These are phyloP conservation scores for Whitmania pigra DNA, from an alignment of 1,140 invertebrate genomes.

Conservation along the genomic window DNA sequence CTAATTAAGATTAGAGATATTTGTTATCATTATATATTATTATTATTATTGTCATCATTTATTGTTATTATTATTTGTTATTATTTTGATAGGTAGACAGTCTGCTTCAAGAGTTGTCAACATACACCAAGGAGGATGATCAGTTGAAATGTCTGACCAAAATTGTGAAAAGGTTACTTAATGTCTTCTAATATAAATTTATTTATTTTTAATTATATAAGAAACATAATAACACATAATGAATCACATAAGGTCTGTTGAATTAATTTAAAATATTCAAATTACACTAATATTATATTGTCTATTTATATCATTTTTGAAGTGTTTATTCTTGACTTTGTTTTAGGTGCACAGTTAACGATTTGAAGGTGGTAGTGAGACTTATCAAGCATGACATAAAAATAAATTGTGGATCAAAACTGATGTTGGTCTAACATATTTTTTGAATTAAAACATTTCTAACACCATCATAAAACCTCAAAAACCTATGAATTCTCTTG, in stretches of 20 bases:
- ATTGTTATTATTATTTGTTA: background rate
- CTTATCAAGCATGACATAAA: slow-evolving; percentile 78
- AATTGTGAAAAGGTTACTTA: slow-evolving; percentile 51
- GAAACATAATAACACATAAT: background rate
- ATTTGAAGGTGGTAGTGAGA: slow-evolving; percentile 71
- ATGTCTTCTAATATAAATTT: background rate
- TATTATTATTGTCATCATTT: slow-evolving; percentile 4
- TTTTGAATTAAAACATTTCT: slow-evolving; percentile 3
- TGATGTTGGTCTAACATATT: slow-evolving; percentile 52
- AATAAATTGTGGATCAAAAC: slow-evolving; percentile 81
- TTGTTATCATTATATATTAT: no score
- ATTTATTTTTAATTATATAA: background rate
- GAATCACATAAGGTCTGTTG: no score
- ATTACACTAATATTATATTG: background rate
- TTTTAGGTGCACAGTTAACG: slow-evolving; percentile 62
- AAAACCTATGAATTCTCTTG: no score
- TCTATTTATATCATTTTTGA: background rate
- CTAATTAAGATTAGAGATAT: background rate
- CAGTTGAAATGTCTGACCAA: slow-evolving; percentile 62
- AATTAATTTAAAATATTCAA: no score
- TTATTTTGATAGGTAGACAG: slow-evolving; percentile 51
- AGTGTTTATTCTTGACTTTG: slow-evolving; percentile 18
- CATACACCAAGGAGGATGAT: slow-evolving; percentile 71
- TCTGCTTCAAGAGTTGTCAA: slow-evolving; percentile 58
- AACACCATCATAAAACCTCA: no score